Evolutionary conservation across 1,140 invertebrate species (phyloP).

Genomic region (Scylla paramamosain): DNA sequence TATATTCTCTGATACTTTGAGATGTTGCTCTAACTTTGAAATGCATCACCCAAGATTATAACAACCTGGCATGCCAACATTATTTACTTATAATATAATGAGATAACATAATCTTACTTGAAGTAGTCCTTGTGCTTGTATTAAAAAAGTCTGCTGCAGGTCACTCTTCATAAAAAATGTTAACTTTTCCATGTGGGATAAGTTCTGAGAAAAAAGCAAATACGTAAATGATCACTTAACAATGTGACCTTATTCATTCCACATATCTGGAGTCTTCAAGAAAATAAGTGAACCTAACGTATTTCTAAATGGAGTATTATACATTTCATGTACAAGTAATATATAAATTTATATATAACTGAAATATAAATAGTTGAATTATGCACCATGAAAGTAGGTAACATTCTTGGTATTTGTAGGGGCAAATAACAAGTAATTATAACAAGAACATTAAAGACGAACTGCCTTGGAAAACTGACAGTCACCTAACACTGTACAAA

Average conservation of each 20-base stretch:
- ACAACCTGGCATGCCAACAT: neutral
- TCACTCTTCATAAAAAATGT: neutral
- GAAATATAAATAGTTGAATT: neutral
- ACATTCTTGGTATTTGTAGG: neutral
- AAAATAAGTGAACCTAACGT: neutral
- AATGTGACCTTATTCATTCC: neutral
- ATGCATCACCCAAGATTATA: neutral
- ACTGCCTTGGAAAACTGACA: conserved; percentile 52
- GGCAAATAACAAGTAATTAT: conserved; percentile 60
- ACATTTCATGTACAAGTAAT: neutral
- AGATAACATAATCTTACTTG: neutral
- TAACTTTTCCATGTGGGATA: neutral
- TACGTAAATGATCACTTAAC: neutral
- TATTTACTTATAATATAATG: neutral
- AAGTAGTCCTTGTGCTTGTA: neutral
- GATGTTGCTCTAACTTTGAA: neutral
- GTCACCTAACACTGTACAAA: conserved; percentile 74
- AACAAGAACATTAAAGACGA: conserved; percentile 72
- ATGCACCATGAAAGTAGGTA: neutral
- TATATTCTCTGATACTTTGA: neutral
- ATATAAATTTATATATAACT: conserved; percentile 2
- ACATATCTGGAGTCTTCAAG: neutral
- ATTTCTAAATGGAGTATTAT: neutral
- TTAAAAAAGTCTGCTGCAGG: neutral
- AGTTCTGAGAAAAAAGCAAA: neutral